Conservation (phyloP, 2,888 invertebrate species). For the Eurois occulta region DNA sequence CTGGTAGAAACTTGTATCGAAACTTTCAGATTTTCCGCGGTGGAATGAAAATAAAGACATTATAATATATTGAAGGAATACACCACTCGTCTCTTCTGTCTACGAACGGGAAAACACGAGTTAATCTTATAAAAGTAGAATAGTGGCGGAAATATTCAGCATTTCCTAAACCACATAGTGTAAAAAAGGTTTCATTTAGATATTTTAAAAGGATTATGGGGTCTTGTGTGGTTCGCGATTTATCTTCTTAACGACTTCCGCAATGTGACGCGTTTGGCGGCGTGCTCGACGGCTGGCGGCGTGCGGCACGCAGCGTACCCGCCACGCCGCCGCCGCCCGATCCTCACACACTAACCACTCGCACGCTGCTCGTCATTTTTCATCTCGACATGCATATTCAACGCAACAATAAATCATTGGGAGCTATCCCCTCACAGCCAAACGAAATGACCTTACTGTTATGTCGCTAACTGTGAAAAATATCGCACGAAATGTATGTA, state of each 20-base stretch:
- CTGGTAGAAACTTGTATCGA: conserved; percentile 72
- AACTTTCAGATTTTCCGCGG: conserved; percentile 70
- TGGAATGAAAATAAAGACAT: conserved; percentile 56
- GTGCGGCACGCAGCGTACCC: conserved; percentile 38
- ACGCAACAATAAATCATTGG: conserved; percentile 88
- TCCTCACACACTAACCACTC: conserved; percentile 79
- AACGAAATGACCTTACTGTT: conserved; percentile 86
- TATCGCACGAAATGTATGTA: conserved; percentile 81
- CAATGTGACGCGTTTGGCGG: conserved; percentile 77
- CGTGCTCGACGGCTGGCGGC: conserved; percentile 54
- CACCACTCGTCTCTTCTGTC: not conserved
- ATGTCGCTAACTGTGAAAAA: conserved; percentile 83
- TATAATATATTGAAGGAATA: conserved; percentile 18
- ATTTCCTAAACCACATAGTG: conserved; percentile 70
- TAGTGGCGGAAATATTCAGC: conserved; percentile 65
- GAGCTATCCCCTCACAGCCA: conserved; percentile 82
- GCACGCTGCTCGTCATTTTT: conserved; percentile 87
- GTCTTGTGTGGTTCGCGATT: conserved; percentile 82
- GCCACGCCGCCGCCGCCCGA: conserved; percentile 61
- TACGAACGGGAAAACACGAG: conserved; percentile 26
- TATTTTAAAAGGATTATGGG: conserved; percentile 83
- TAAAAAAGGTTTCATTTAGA: conserved; percentile 76
- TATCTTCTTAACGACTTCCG: conserved; percentile 88
- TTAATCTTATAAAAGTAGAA: conserved; percentile 58
- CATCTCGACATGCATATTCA: conserved; percentile 90